phyloP scores from a whole-genome alignment of 1,140 invertebrate species.

The Cydia strobilella region DNA sequence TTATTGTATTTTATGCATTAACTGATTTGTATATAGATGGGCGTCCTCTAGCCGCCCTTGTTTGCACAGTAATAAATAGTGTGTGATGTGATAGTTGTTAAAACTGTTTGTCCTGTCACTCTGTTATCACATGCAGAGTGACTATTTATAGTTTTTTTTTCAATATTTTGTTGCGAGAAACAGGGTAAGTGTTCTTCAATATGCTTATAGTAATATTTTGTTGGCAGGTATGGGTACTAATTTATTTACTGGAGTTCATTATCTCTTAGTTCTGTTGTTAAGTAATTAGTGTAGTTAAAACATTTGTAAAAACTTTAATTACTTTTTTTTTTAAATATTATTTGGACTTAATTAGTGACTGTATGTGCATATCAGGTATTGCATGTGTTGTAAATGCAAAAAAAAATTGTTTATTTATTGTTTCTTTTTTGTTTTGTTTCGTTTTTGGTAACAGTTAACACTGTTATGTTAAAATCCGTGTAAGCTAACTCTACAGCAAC shows the following conservation, averaged over 20 bases:
- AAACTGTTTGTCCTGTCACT: constrained; percentile 14
- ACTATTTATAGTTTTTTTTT: constrained; percentile 30
- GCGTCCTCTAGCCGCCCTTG: constrained; percentile 23
- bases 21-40: constrained; percentile 1
- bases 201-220: not conserved
- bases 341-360: too few relatives aligned
- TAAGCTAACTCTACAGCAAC: too few relatives aligned
- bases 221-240: not conserved
- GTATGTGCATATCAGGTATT: too few relatives aligned
- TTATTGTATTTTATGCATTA: not conserved
- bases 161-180: not conserved
- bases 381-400: too few relatives aligned
- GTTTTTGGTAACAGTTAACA: too few relatives aligned
- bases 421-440: too few relatives aligned
- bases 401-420: too few relatives aligned
- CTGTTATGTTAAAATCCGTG: too few relatives aligned
- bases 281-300: too few relatives aligned
- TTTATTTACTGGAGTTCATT: not conserved
- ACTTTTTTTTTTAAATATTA: too few relatives aligned
- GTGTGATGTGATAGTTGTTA: constrained; percentile 18
- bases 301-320: too few relatives aligned
- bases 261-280: not conserved
- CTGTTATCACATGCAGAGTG: constrained; percentile 12
- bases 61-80: constrained; percentile 17
- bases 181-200: not conserved